Evolutionary conservation across 1,140 invertebrate species (phyloP), one percentile per base, ranked within the genome.

Genomic region (Plodia interpunctella): DNA sequence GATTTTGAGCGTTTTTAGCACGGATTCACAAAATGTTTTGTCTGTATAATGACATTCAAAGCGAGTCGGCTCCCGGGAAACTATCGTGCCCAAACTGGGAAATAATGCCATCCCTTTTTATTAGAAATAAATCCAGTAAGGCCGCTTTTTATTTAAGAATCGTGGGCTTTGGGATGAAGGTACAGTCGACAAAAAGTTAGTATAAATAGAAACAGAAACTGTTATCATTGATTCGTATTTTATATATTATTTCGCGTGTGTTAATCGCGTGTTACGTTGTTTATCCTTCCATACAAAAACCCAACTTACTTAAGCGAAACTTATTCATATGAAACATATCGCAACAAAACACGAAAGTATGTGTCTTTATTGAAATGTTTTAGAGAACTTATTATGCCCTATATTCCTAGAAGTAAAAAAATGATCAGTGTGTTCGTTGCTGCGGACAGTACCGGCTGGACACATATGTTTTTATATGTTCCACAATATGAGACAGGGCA

Each of bases 101-200:
- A 44, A 44, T 44, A 44, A 44, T 44, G 38, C 38, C 38, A 44
- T 44, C 15, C 38, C 15, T 44, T 44, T 44, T 15, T 44, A 44
- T 44, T 44, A 44, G 38, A 17, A 44, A 44, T 44, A 44, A 44
- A 44, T 44, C 38, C 38, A 1, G 38, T n/a, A 15, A n/a, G 38
- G 38, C 15, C 15, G 13, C 13, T 17, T 44, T 44, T 44, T 44
- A 44, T 44, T 44, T 44, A 44, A 11, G 11, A 32, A 32, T 32
- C 30, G 30, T 32, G 38, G 38, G 5, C 15, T 44, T 11, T n/a
- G 13, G 38, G 38, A 15, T 2, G 5, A 17, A 15, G 5, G 38
- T 44, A 44, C 38, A 44, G 38, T 44, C 38, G 13, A 3, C 13
- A 15, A 15, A 44, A 44, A 3, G 3, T 4, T 3, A 44, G 4